Conservation (phyloP, 1,140 invertebrate genomes). For the Phenacoccus solenopsis region DNA sequence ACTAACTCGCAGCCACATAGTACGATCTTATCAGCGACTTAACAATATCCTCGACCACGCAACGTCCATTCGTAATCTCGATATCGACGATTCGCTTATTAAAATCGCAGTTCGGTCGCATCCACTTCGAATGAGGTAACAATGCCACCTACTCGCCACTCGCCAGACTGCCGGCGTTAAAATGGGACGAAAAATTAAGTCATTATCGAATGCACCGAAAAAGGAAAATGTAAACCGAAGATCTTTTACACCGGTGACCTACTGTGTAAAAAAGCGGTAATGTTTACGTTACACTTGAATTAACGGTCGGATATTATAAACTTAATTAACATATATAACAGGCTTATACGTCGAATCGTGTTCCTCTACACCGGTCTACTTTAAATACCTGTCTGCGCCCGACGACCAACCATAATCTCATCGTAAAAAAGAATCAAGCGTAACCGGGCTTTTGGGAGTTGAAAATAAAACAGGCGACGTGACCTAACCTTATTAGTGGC, state of each 20-base stretch:
- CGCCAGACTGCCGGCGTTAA: not conserved
- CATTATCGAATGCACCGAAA: not conserved
- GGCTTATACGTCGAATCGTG: not conserved
- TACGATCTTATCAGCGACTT: no score
- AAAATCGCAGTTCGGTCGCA: no score
- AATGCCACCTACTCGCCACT: not conserved
- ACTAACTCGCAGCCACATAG: no score
- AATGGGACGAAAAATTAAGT: not conserved
- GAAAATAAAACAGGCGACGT: conserved; percentile 7
- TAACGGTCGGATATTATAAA: conserved; percentile 16
- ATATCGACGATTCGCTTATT: no score
- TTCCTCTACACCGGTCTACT: conserved; percentile 14
- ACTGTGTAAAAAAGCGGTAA: conserved; percentile 10
- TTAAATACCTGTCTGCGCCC: not conserved
- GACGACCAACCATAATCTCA: conserved; percentile 10
- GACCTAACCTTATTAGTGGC: conserved; percentile 15
- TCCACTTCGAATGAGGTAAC: not conserved
- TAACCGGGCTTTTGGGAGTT: not conserved
- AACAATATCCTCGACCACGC: no score
- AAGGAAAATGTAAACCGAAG: not conserved
- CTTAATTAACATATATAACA: conserved; percentile 17
- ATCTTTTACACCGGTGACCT: conserved; percentile 5
- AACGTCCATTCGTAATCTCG: no score
- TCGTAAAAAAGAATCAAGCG: not conserved
- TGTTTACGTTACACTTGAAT: conserved; percentile 9